These are phyloP conservation scores for human DNA, from an alignment of 2,113 vertebrate species.

Conservation along the genomic window DNA sequence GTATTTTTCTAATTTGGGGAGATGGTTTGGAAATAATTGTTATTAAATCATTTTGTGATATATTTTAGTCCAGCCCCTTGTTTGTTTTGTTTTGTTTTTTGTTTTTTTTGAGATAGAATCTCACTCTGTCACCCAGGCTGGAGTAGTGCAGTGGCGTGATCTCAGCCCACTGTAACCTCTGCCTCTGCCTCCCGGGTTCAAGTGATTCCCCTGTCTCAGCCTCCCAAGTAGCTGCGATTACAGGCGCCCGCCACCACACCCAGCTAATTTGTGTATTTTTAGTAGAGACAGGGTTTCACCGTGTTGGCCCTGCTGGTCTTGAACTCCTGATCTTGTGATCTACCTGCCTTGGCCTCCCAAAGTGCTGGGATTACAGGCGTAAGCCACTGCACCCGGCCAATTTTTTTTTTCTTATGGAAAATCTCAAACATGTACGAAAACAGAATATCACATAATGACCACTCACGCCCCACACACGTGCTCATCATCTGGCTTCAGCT, in stretches of 20 bases:
- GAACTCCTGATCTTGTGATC: background rate
- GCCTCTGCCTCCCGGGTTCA: background rate
- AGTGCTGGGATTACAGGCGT: background rate
- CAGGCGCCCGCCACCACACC: background rate
- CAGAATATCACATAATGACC: rapidly evolving
- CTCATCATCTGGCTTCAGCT: background rate
- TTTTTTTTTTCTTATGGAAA: background rate
- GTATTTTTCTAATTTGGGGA: background rate
- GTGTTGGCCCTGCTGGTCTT: background rate
- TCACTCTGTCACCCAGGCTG: background rate
- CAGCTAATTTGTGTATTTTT: background rate
- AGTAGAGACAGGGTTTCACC: background rate
- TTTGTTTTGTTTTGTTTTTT: background rate
- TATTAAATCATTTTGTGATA: background rate
- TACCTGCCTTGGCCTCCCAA: background rate
- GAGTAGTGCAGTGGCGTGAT: background rate
- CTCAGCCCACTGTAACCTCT: no score
- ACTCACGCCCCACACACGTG: rapidly evolving
- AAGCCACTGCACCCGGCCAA: background rate
- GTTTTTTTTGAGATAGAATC: background rate
- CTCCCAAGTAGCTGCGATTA: background rate
- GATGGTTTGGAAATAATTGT: background rate
- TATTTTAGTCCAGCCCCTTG: background rate
- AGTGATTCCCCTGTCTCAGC: background rate
- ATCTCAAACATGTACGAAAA: background rate